phyloP scores from a whole-genome alignment of 2,113 vertebrate genomes.

The Heterocephalus glaber region DNA sequence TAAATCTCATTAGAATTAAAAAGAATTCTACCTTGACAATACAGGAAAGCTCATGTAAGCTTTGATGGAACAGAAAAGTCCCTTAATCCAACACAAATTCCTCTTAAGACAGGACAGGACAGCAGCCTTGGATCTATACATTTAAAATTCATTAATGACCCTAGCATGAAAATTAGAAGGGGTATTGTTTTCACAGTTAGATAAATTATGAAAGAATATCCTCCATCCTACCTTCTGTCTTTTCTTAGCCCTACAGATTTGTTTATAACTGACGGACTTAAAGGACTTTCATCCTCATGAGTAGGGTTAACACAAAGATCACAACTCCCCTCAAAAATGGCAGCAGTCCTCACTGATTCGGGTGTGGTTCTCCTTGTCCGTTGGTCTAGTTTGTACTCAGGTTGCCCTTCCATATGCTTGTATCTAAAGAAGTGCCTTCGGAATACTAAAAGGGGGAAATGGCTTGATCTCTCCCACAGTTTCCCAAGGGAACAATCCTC shows the following conservation, averaged over 20 bases:
- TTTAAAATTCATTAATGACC: constrained; percentile 58
- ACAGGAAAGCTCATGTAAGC: constrained; percentile 53
- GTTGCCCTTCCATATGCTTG: not conserved
- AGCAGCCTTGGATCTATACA: constrained; percentile 37
- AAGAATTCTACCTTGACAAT: constrained; percentile 53
- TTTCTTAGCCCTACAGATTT: not conserved
- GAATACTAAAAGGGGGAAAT: not conserved
- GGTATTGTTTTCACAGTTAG: not conserved
- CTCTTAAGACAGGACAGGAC: constrained; percentile 13
- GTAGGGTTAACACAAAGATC: not conserved
- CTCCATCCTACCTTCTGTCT: not conserved
- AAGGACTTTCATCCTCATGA: not conserved
- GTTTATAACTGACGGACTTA: not conserved
- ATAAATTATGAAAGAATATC: not conserved
- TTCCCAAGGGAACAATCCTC: not conserved
- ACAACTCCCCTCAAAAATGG: not conserved
- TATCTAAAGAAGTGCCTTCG: not conserved
- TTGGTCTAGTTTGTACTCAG: not conserved
- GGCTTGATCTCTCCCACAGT: not conserved
- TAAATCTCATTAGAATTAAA: constrained; percentile 66
- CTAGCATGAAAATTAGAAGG: constrained; percentile 16
- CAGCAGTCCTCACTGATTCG: not conserved
- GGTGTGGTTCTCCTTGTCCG: not conserved
- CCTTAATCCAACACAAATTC: constrained; percentile 65
- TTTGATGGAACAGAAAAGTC: constrained; percentile 68